Evolutionary conservation across 2,888 invertebrate genomes (phyloP), one percentile per base, ranked within the genome.

Genomic region (Tiliacea aurago): DNA sequence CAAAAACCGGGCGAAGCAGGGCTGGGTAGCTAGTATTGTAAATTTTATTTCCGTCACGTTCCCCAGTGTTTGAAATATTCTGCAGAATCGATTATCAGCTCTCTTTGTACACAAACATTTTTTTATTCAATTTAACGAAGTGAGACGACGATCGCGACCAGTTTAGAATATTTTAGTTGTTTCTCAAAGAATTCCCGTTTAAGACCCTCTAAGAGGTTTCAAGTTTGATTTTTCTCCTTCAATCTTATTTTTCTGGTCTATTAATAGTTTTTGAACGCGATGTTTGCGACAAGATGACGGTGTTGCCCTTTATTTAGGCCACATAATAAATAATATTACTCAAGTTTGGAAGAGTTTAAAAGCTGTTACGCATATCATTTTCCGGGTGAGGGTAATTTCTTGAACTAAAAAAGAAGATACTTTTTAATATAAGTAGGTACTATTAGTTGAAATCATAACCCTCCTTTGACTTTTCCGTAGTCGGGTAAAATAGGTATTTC

Each of bases 51-150:
- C 88, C 89, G 91, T 95, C 94, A 94, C 94, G 94, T 92, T 86
- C 88, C 90, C 43, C 86, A 87, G 88, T 90, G 91, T 92, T 93
- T 94, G 93, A 94, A 95, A 95, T 95, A 95, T 95, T 95, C 94
- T 94, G 93, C 91, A 90, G 91, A 91, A 92, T 94, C 94, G 94
- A 94, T 95, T 95, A 95, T 94, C 93, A 91, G 90, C 90, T 91
- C 93, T 92, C 92, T 95, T 95, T 95, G 94, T 94, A 93, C 89
- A 94, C 94, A 93, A 94, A 94, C 91, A 90, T 89, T 92, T 94
- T 86, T 94, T 93, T 91, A 94, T 95, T 94, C 91, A 93, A 94
- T 94, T 94, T 93, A 87, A 84, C 83, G 89, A 87, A 88, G 80
- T 84, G 89, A 88, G 87, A 87, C 76, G 85, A 79, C 84, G 86